Base-by-base conservation (phyloP, 2,113 vertebrate species). In the Rostratula benghalensis region DNA sequence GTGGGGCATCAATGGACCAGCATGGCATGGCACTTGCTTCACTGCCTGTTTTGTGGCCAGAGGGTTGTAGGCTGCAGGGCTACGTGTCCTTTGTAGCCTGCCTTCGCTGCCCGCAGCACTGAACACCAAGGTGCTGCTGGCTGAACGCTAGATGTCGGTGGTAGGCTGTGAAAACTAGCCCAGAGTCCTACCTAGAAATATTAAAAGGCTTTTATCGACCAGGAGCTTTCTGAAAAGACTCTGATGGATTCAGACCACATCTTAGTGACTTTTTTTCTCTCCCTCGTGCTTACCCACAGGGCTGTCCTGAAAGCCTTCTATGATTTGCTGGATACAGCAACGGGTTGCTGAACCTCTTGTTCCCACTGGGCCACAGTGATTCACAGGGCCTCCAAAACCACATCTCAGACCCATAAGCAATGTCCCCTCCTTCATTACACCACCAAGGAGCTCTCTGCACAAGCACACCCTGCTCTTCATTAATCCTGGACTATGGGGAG, bases 1-100 rank as follows among this genome's bases (percentile, higher is more conserved):
- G 37, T 0, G 0, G 43, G 41, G 35, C 30, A n/a, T 17, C 65
- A 45, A 18, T 21, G 30, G n/a, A n/a, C 27, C 5, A 13, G 43
- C 43, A 33, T 1, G 0, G n/a, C 5, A 3, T 30, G 33, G 73
- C 4, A 6, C 15, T 30, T 28, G 73, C 59, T 15, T 46, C 4
- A 2, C 41, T 69, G 65, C 35, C 33, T 0, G 1, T 46, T 48
- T 48, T n/a, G 37, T 3, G 20, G 16, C 51, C 7, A 3, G 23
- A 22, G 28, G 46, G 27, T 10, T 22, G 31, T 12, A 23, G 51
- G 22, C 69, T 3, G 4, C 0, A 18, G 33, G 24, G 19, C 50
- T 15, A 14, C 3, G 10, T 30, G 48, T 68, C 22, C 56, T 17
- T 57, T 1, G 0, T 54, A 16, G 25, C 39, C 39, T 10, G 31